A percentile compares a stretch with the other conserved stretches of the same genome.
Conservation (phyloP, 2,888 invertebrate species). For the Cantharis rustica region DNA sequence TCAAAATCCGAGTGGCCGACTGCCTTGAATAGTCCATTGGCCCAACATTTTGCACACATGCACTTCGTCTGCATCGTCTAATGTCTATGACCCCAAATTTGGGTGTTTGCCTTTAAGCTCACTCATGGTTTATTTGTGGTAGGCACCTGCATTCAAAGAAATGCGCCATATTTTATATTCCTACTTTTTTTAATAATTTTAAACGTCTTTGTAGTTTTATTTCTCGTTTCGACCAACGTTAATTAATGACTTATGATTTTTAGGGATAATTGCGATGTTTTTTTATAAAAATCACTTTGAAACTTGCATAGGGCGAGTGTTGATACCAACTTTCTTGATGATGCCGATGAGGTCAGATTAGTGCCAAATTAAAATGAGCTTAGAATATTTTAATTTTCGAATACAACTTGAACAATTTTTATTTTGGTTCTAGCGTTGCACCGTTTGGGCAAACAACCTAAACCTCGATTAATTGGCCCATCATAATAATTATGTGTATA, state of each 20-base stretch:
- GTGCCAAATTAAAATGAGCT: not conserved
- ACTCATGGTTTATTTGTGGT: constrained; percentile 21
- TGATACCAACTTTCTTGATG: not conserved
- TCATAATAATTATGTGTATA: too few species aligned
- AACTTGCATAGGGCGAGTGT: not conserved
- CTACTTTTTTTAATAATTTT: constrained; percentile 2
- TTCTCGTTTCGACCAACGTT: not conserved
- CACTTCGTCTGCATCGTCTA: constrained; percentile 54
- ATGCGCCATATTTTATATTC: constrained; percentile 9
- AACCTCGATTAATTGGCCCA: not conserved
- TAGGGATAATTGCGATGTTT: not conserved
- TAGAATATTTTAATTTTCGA: not conserved
- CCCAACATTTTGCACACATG: constrained; percentile 54
- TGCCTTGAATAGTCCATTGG: constrained; percentile 55
- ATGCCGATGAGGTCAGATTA: too few species aligned
- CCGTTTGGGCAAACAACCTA: not conserved
- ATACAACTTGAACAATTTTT: not conserved
- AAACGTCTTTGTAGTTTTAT: not conserved
- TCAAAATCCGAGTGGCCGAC: constrained; percentile 49
- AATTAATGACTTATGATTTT: not conserved
- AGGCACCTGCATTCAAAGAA: constrained; percentile 19
- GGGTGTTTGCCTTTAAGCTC: constrained; percentile 46
- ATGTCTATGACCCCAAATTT: constrained; percentile 56
- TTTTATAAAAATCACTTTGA: not conserved
- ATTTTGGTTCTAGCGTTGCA: not conserved